Evolutionary conservation across 1,140 invertebrate genomes (phyloP).

Genomic region (Tachypleus tridentatus): DNA sequence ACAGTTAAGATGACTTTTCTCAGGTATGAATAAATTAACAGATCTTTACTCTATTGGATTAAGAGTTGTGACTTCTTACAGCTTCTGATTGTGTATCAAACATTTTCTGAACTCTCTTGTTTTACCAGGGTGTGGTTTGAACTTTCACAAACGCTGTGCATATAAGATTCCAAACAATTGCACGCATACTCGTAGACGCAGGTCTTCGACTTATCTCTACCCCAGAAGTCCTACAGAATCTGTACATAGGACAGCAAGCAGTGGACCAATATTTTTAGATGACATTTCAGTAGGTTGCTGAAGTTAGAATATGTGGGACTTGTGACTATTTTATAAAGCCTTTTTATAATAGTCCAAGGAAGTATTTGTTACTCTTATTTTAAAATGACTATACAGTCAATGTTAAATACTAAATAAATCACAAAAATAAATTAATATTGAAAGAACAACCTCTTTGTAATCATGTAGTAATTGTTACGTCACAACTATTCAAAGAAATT

Average conservation of each 20-base stretch:
- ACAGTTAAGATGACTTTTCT: too few species aligned
- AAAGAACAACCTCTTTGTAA: too few species aligned
- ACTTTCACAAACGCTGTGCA: conserved; percentile 97
- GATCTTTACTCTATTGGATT: too few species aligned
- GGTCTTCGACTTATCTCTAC: conserved; percentile 29
- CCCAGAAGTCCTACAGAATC: conserved; percentile 21
- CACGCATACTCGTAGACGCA: conserved; percentile 39
- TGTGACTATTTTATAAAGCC: background rate
- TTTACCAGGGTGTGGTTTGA: conserved; percentile 75
- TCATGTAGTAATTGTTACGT: too few species aligned
- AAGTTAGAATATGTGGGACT: too few species aligned
- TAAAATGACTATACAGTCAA: background rate
- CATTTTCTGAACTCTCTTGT: too few species aligned
- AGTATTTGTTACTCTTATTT: background rate
- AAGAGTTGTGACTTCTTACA: too few species aligned
- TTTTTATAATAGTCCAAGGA: too few species aligned
- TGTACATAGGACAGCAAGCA: conserved; percentile 23
- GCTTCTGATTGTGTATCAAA: too few species aligned
- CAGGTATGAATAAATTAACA: too few species aligned
- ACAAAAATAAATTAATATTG: too few species aligned
- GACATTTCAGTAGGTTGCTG: conserved; percentile 20
- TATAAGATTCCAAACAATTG: conserved; percentile 99
- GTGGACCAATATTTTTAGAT: conserved; percentile 10
- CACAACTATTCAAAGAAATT: too few species aligned
- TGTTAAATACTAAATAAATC: background rate